Evolutionary conservation across 2,888 invertebrate species (phyloP).

Genomic region (Aphodius sticticus): DNA sequence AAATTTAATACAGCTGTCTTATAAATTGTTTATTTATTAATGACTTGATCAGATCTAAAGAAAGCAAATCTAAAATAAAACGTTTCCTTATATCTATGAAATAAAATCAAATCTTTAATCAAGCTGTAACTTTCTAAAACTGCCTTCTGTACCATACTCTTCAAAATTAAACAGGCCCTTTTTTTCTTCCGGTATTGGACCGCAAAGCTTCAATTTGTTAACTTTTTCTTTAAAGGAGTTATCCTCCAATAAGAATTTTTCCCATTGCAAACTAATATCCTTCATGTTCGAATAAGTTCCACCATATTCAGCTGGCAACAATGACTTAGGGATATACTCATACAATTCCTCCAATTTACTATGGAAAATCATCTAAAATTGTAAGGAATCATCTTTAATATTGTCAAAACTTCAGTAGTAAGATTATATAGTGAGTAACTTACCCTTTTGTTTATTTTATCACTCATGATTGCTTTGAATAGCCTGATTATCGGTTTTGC

Average conservation of each 20-base stretch:
- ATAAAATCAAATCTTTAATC: background rate
- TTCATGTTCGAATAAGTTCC: background rate
- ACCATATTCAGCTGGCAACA: background rate
- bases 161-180: background rate
- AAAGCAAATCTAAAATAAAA: no score
- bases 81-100: no score
- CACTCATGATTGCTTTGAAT: background rate
- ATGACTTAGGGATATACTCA: background rate
- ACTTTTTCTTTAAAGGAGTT: background rate
- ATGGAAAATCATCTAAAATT: background rate
- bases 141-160: background rate
- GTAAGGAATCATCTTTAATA: background rate
- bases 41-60: no score
- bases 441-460: background rate
- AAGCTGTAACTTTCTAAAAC: background rate
- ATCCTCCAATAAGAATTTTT: background rate
- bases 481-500: background rate
- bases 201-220: background rate
- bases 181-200: background rate
- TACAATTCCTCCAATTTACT: background rate
- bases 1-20: no score
- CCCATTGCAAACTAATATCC: background rate
- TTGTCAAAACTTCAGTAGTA: no score
- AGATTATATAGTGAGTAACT: background rate
- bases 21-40: no score